Conservation (phyloP, 1,140 invertebrate species). For the Cyclargus thomasi region DNA sequence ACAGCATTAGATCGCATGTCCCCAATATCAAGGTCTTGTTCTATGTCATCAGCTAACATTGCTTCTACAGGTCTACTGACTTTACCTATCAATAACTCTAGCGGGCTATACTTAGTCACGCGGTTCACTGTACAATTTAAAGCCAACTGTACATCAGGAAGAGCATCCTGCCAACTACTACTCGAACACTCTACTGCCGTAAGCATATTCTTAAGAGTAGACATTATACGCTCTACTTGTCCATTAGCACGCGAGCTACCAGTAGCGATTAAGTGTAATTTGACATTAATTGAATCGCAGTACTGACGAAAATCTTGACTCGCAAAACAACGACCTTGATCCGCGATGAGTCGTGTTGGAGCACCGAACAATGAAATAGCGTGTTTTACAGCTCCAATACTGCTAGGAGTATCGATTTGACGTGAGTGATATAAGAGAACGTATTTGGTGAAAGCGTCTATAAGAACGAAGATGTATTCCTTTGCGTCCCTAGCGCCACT, state of each 20-base stretch:
- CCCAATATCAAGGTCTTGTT: conserved; percentile 6
- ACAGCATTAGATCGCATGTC: conserved; percentile 11
- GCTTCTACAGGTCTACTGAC: conserved; percentile 39
- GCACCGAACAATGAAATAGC: conserved; percentile 34
- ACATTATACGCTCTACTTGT: conserved; percentile 44
- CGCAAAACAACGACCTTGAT: conserved; percentile 40
- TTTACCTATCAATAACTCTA: conserved; percentile 38
- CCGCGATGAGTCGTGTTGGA: conserved; percentile 35
- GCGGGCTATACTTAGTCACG: conserved; percentile 35
- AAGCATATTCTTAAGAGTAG: conserved; percentile 35
- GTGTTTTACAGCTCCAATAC: conserved; percentile 4
- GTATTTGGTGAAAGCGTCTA: conserved; percentile 25
- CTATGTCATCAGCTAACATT: conserved; percentile 25
- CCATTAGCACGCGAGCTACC: conserved; percentile 32
- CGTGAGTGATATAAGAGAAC: conserved; percentile 23
- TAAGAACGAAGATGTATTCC: conserved; percentile 26
- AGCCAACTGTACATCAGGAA: conserved; percentile 43
- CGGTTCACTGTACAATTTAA: conserved; percentile 41
- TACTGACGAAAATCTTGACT: conserved; percentile 35
- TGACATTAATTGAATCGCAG: conserved; percentile 29
- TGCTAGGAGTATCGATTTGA: conserved; percentile 22
- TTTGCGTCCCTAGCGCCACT: conserved; percentile 23
- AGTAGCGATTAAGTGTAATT: conserved; percentile 33
- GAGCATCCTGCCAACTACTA: conserved; percentile 35
- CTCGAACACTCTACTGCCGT: conserved; percentile 19